Conservation (phyloP, 2,888 invertebrate genomes). For the Heteropelma amictum region DNA sequence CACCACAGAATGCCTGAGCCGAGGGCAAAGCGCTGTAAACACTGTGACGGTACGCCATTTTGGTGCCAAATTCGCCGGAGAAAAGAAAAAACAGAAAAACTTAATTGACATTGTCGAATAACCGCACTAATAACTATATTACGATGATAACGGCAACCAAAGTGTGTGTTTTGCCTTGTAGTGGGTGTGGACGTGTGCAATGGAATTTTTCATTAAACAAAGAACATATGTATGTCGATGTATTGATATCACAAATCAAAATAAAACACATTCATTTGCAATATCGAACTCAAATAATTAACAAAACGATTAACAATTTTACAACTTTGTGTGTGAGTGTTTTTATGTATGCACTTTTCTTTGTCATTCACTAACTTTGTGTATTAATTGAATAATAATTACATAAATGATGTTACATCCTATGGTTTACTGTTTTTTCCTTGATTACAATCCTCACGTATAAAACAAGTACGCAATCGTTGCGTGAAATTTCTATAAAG, state of each 20-base stretch:
- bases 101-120: slow-evolving; percentile 32
- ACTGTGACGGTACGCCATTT: slow-evolving; percentile 88
- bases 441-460: slow-evolving; percentile 10
- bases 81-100: slow-evolving; percentile 16
- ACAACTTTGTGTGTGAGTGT: neutral
- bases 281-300: slow-evolving; percentile 35
- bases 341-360: slow-evolving; percentile 34
- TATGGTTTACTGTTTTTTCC: slow-evolving; percentile 7
- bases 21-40: slow-evolving; percentile 94
- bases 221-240: slow-evolving; percentile 16
- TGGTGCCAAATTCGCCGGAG: slow-evolving; percentile 41
- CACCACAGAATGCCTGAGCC: slow-evolving; percentile 83
- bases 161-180: slow-evolving; percentile 41
- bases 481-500: too few species aligned
- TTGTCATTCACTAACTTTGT: slow-evolving; percentile 44
- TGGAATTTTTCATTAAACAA: neutral
- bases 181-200: slow-evolving; percentile 32
- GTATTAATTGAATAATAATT: slow-evolving; percentile 39
- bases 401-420: slow-evolving; percentile 24
- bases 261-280: slow-evolving; percentile 22
- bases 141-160: neutral
- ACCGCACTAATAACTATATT: slow-evolving; percentile 30
- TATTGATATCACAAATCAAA: too few species aligned
- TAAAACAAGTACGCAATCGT: too few species aligned
- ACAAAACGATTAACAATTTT: slow-evolving; percentile 45